These are phyloP conservation scores for Rhimphoctona megacephalus DNA, from an alignment of 2,888 invertebrate genomes.

Conservation along the genomic window DNA sequence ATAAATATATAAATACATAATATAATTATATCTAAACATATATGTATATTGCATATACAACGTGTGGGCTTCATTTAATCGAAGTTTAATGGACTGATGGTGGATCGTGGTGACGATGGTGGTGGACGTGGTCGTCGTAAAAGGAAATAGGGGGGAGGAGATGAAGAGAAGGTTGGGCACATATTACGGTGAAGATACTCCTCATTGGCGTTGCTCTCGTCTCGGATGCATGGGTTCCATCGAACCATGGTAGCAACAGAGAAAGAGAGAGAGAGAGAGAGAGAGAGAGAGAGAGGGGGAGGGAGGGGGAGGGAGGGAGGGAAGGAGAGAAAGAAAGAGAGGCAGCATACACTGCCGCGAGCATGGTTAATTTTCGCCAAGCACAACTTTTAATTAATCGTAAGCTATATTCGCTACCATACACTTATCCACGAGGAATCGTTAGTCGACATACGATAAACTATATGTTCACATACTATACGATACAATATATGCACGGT, in stretches of 20 bases:
- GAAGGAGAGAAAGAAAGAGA: not conserved
- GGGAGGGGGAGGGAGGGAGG: not conserved
- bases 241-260: conserved; percentile 25
- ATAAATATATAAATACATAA: not conserved
- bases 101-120: conserved; percentile 56
- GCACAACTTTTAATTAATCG: conserved; percentile 68
- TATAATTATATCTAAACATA: not conserved
- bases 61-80: conserved; percentile 60
- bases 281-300: not conserved
- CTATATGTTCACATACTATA: not conserved
- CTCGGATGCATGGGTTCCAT: conserved; percentile 46
- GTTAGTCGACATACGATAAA: not conserved
- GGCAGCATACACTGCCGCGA: conserved; percentile 10
- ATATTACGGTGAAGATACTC: conserved; percentile 47
- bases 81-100: conserved; percentile 65
- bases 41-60: not conserved
- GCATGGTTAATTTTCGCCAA: conserved; percentile 64
- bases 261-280: not conserved
- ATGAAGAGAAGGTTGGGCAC: conserved; percentile 29
- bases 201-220: conserved; percentile 36
- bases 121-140: conserved; percentile 38
- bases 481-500: not conserved
- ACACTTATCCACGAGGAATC: conserved; percentile 51
- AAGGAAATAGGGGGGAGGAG: conserved; percentile 1
- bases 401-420: conserved; percentile 60